These are phyloP conservation scores for Python bivittatus DNA, from an alignment of 2,113 vertebrate species.

Conservation along the genomic window DNA sequence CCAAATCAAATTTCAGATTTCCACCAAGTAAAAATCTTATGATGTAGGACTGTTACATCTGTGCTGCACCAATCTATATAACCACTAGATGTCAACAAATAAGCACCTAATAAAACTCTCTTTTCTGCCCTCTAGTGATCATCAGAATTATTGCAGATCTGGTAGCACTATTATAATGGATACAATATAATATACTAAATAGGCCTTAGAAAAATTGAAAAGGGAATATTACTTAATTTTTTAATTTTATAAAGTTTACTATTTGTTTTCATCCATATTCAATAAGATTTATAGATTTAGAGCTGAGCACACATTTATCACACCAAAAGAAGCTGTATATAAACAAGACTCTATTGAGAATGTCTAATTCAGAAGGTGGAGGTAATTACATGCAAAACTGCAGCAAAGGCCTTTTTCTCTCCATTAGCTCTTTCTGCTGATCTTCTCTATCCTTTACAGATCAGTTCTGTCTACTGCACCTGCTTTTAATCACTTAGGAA, in stretches of 20 bases:
- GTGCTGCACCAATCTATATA: neutral
- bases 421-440: neutral
- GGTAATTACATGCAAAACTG: neutral
- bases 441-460: neutral
- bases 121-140: neutral
- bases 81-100: neutral
- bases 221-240: neutral
- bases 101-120: neutral
- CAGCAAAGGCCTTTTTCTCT: neutral
- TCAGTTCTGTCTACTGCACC: neutral
- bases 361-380: neutral
- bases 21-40: neutral
- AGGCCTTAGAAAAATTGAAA: neutral
- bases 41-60: neutral
- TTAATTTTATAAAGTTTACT: neutral
- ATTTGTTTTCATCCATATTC: neutral
- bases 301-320: neutral
- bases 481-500: neutral
- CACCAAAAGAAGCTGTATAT: neutral
- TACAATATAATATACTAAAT: neutral
- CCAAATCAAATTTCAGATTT: neutral
- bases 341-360: neutral
- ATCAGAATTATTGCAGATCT: neutral
- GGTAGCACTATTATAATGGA: neutral
- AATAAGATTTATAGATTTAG: neutral